Evolutionary conservation across 1,140 invertebrate genomes (phyloP).

Genomic region (Venustaconcha ellipsiformis): DNA sequence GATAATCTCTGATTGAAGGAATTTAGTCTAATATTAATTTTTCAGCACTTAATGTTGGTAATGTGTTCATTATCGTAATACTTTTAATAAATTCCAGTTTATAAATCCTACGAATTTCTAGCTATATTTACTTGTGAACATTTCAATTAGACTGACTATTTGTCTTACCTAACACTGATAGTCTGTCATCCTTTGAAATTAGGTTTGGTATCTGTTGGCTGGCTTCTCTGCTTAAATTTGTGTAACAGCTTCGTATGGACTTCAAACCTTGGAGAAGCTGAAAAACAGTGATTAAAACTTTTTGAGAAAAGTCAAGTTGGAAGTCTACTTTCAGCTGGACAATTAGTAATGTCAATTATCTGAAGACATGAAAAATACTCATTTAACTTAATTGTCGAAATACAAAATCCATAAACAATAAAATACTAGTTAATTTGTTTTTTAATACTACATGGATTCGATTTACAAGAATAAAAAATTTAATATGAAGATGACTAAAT

Average conservation of each 20-base stretch:
- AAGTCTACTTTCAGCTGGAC: background rate
- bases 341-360: background rate
- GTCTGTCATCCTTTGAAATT: background rate
- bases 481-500: too few relatives aligned
- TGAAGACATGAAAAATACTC: background rate
- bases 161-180: conserved; percentile 5
- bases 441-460: too few relatives aligned
- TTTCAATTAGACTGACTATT: background rate
- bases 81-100: too few relatives aligned
- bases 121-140: too few relatives aligned
- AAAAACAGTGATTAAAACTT: conserved; percentile 7
- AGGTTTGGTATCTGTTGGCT: background rate
- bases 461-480: too few relatives aligned
- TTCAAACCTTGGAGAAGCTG: conserved; percentile 26
- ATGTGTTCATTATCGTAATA: too few relatives aligned
- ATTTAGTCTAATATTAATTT: too few relatives aligned
- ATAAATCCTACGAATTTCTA: too few relatives aligned
- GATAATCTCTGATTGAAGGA: too few relatives aligned
- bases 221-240: conserved; percentile 16
- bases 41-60: too few relatives aligned
- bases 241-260: conserved; percentile 27
- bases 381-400: background rate
- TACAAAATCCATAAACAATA: background rate
- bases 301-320: background rate
- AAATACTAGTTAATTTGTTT: too few relatives aligned